These are phyloP conservation scores for Tenthredo notha DNA, from an alignment of 2,888 invertebrate genomes.

Conservation along the genomic window DNA sequence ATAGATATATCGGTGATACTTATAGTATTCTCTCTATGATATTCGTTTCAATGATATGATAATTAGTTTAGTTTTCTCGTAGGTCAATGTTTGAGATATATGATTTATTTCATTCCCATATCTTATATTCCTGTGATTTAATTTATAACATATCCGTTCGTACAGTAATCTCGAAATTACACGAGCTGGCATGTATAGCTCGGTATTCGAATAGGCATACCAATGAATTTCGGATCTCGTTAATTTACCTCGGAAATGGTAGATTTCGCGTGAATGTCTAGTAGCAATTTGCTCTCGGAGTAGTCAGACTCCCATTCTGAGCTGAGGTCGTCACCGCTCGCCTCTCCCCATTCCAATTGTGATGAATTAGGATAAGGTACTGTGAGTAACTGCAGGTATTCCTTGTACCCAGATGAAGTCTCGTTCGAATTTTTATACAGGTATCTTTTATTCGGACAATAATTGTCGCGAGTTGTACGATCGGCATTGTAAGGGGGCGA, in stretches of 20 bases:
- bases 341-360: slow-evolving; percentile 91
- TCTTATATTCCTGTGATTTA: background rate
- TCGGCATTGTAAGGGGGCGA: slow-evolving; percentile 63
- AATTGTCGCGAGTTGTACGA: slow-evolving; percentile 4
- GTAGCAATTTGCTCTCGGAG: slow-evolving; percentile 59
- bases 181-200: background rate
- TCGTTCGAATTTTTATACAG: slow-evolving; percentile 39
- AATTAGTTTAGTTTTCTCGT: background rate
- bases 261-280: slow-evolving; percentile 56
- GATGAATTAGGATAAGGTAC: slow-evolving; percentile 80
- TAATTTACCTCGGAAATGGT: slow-evolving; percentile 60
- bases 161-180: background rate
- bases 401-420: slow-evolving; percentile 83
- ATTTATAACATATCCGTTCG: background rate
- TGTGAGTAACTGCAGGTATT: slow-evolving; percentile 88
- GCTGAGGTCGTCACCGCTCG: slow-evolving; percentile 94
- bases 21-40: background rate
- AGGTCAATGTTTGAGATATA: background rate
- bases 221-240: background rate
- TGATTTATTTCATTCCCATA: background rate
- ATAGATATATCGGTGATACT: background rate
- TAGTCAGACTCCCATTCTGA: slow-evolving; percentile 94
- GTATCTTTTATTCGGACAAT: slow-evolving; percentile 26
- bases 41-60: background rate
- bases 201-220: background rate